Evolutionary conservation across 2,797 vertebrate genomes (phyloP), one percentile per base, ranked within the genome.

Genomic region (Sus cebifrons): DNA sequence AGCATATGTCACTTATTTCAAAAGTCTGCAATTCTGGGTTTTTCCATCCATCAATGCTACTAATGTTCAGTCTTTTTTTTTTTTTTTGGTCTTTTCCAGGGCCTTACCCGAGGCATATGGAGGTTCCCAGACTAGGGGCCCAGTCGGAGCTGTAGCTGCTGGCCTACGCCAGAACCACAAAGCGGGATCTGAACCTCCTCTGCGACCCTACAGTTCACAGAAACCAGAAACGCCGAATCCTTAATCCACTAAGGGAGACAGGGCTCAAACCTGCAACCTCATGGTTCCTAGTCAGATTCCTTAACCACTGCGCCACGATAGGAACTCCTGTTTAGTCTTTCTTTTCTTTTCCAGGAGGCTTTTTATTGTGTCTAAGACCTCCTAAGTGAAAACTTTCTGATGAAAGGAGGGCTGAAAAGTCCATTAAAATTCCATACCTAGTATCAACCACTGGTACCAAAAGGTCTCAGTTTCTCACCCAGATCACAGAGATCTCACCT

Each of bases 341-440:
- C 36, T 49, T 49, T 49, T 49, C 81, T 91, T 73, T 83, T 54
- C 54, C 23, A 27, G 25, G 4, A 44, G 18, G 6, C 74, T 62
- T 68, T 88, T 89, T 58, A 27, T 16, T 16, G 20, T 27, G n/a
- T 88, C 44, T 74, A 85, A 44, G 27, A 84, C 32, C 70, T 32
- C n/a, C 3, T 18, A 79, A 60, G 27, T 75, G 75, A 83, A 92
- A 86, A 86, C 68, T 89, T 83, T 86, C 60, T 77, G 18, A 74
- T 79, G 58, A 44, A 84, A 77, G 36, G 17, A 64, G 44, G 16
- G 27, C 52, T 96, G 79, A 71, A 84, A 52, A 89, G 1, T 13
- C 89, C 82, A 32, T n/a, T 86, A 54, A 86, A 84, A 73, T 79
- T 78, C 73, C 89, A 0, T n/a, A 13, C 74, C 78, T 78, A 70